Percentiles rank a stretch among this genome's conserved stretches.
These are phyloP conservation scores for Lochmaea capreae DNA, from an alignment of 2,888 invertebrate genomes.

Conservation along the genomic window DNA sequence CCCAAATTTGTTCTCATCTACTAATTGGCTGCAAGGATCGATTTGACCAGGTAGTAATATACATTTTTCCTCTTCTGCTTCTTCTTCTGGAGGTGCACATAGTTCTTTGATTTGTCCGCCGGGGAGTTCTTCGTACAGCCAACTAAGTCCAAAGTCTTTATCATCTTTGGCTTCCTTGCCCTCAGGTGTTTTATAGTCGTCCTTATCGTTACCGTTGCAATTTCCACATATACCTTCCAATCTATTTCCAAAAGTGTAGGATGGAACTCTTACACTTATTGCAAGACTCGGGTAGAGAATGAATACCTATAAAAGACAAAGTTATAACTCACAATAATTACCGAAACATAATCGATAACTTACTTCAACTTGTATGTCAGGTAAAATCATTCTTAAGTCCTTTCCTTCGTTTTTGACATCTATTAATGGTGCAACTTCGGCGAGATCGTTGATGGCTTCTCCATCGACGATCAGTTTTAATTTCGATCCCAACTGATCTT, in stretches of 20 bases:
- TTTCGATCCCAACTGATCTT: constrained; percentile 53
- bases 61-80: constrained; percentile 54
- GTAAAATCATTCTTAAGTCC: constrained; percentile 73
- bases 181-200: constrained; percentile 69
- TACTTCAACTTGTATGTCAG: constrained; percentile 80
- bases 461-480: constrained; percentile 67
- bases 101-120: constrained; percentile 61
- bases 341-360: constrained; percentile 42
- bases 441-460: constrained; percentile 57
- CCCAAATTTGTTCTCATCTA: constrained; percentile 70
- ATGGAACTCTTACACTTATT: constrained; percentile 74
- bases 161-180: constrained; percentile 69
- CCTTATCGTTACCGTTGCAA: constrained; percentile 72
- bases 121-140: constrained; percentile 66
- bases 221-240: constrained; percentile 87
- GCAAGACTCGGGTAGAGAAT: constrained; percentile 66
- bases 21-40: constrained; percentile 77
- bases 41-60: constrained; percentile 70
- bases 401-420: constrained; percentile 68
- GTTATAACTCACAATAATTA: neutral
- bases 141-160: constrained; percentile 70
- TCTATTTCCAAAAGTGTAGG: constrained; percentile 76
- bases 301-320: constrained; percentile 57
- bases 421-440: constrained; percentile 72
- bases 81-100: constrained; percentile 54